These are phyloP conservation scores for Sinella curviseta DNA, from an alignment of 1,140 invertebrate genomes.

Conservation along the genomic window DNA sequence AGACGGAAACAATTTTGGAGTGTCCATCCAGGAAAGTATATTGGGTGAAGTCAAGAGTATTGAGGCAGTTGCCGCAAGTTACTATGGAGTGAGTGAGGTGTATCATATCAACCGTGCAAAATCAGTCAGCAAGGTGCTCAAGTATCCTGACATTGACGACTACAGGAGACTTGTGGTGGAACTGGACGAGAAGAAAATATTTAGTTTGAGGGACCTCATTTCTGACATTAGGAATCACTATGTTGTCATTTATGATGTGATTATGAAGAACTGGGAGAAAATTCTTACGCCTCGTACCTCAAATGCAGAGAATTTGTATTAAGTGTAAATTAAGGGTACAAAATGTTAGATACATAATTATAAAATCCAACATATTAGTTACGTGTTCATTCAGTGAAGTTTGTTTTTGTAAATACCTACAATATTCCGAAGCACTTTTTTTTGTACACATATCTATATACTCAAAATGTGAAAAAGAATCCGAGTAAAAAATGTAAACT, in stretches of 20 bases:
- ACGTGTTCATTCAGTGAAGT: too few relatives aligned
- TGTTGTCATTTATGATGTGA: conserved; percentile 91
- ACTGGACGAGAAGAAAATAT: conserved; percentile 94
- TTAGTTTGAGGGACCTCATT: conserved; percentile 88
- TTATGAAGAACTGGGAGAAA: conserved; percentile 95
- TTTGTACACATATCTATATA: too few relatives aligned
- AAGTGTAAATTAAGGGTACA: too few relatives aligned
- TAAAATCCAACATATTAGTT: too few relatives aligned
- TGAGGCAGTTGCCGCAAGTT: conserved; percentile 93
- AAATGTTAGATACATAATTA: too few relatives aligned
- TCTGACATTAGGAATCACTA: conserved; percentile 96
- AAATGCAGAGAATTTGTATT: conserved; percentile 81
- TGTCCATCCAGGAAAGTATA: conserved; percentile 65
- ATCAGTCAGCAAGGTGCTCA: conserved; percentile 77
- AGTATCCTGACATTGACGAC: conserved; percentile 97
- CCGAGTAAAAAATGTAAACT: too few relatives aligned
- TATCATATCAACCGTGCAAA: conserved; percentile 69
- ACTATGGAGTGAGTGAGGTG: conserved; percentile 95
- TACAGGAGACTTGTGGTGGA: conserved; percentile 90
- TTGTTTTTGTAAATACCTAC: too few relatives aligned
- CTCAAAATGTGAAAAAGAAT: too few relatives aligned
- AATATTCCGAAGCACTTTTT: too few relatives aligned
- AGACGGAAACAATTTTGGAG: conserved; percentile 97
- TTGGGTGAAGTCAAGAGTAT: conserved; percentile 93
- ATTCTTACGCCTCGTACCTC: conserved; percentile 88